A percentile compares a stretch with the other conserved stretches of the same genome.
These are phyloP conservation scores for Polyploca ridens DNA, from an alignment of 2,888 invertebrate genomes.

Conservation along the genomic window DNA sequence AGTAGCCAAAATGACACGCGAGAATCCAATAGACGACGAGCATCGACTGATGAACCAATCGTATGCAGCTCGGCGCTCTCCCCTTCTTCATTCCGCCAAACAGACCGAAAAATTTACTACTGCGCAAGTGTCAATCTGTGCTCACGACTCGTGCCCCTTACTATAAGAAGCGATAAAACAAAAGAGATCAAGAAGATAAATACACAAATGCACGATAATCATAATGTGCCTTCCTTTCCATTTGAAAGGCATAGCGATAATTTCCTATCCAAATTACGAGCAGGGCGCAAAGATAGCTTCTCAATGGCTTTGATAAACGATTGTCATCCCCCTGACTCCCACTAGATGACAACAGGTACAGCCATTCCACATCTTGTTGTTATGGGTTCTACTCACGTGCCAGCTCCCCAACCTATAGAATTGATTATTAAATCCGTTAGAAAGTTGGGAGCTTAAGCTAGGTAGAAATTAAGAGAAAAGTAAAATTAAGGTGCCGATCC, in stretches of 20 bases:
- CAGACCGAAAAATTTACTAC: no score
- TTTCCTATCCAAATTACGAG: neutral
- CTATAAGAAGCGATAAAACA: neutral
- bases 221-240: neutral
- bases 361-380: neutral
- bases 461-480: neutral
- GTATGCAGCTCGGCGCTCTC: no score
- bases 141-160: no score
- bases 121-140: no score
- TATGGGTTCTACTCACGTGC: neutral
- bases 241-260: neutral
- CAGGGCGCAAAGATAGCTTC: neutral
- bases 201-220: neutral
- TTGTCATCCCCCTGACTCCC: neutral
- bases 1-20: no score
- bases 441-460: no score
- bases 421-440: neutral
- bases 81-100: no score
- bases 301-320: slow-evolving; percentile 5
- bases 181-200: neutral
- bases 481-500: neutral
- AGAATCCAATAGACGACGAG: no score
- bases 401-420: neutral
- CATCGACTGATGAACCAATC: no score
- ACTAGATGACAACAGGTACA: neutral